Percentiles rank a stretch among this genome's conserved stretches.
These are phyloP conservation scores for Pegoplata infirma DNA, from an alignment of 2,888 invertebrate genomes.

Conservation along the genomic window DNA sequence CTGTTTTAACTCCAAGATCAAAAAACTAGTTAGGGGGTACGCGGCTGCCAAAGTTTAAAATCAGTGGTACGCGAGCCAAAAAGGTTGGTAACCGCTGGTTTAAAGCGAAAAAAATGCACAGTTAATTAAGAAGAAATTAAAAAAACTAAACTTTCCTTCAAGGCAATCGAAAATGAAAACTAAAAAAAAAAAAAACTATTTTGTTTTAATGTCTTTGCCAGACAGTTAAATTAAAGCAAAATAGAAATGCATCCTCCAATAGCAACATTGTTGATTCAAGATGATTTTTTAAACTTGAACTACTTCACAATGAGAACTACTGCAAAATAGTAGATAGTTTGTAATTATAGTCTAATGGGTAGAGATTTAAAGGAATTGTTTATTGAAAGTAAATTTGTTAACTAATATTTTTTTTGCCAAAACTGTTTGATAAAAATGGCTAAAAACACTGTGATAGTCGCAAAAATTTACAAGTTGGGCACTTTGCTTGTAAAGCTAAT, in stretches of 20 bases:
- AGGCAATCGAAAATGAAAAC: slow-evolving; percentile 48
- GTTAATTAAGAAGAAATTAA: background rate
- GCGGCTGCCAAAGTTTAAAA: background rate
- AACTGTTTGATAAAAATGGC: too few species aligned
- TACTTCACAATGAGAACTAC: slow-evolving; percentile 43
- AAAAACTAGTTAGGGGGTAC: background rate
- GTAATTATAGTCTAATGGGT: too few species aligned
- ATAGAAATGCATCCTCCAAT: slow-evolving; percentile 8
- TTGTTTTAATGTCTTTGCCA: slow-evolving; percentile 50
- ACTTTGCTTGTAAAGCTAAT: too few species aligned
- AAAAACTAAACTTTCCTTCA: slow-evolving; percentile 51
- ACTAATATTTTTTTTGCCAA: too few species aligned
- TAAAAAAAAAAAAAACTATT: slow-evolving; percentile 39
- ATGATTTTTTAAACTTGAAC: slow-evolving; percentile 56
- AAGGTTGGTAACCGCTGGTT: too few species aligned
- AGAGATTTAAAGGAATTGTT: too few species aligned
- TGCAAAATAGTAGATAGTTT: background rate
- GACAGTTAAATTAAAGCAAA: slow-evolving; percentile 39
- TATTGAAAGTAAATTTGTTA: too few species aligned
- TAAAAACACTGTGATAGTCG: too few species aligned
- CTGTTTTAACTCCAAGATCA: too few species aligned
- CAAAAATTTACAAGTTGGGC: too few species aligned
- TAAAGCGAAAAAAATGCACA: background rate
- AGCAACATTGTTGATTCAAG: slow-evolving; percentile 26
- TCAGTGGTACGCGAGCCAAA: too few species aligned